Evolutionary conservation across 2,113 vertebrate genomes (phyloP).

Genomic region (Gobius niger): DNA sequence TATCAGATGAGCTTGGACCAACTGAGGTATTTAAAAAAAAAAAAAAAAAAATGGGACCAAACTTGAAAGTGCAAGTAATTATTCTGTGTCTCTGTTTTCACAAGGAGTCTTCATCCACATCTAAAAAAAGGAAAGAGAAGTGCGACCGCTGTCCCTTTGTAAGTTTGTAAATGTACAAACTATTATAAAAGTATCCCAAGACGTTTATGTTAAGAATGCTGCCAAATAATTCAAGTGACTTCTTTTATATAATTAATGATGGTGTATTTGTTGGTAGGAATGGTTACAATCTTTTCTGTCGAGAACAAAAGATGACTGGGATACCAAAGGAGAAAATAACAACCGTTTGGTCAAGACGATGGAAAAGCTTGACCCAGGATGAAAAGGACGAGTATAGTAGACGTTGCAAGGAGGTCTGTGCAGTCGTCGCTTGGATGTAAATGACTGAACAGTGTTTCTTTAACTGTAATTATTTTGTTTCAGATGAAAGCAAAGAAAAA

Average conservation of each 20-base stretch:
- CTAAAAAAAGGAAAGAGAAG: background rate
- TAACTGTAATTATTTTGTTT: constrained; percentile 15
- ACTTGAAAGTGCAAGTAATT: too few species aligned
- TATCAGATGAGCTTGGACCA: background rate
- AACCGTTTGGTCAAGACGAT: background rate
- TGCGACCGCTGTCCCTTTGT: background rate
- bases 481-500: constrained; percentile 42
- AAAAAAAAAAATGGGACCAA: background rate
- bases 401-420: background rate
- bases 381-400: background rate
- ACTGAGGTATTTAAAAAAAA: constrained; percentile 32
- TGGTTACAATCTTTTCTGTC: constrained; percentile 1
- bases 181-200: too few species aligned
- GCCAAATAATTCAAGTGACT: too few species aligned
- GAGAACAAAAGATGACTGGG: background rate
- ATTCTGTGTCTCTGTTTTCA: background rate
- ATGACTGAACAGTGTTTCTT: too few species aligned
- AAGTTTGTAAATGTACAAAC: too few species aligned
- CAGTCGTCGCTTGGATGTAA: too few species aligned
- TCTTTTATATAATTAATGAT: too few species aligned
- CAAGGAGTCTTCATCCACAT: background rate
- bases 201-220: too few species aligned
- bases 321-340: background rate
- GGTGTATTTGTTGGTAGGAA: background rate
- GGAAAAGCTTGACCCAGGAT: background rate